Evolutionary conservation across 1,140 invertebrate species (phyloP), one percentile per base, ranked within the genome.

Genomic region (Drosophila paulistorum): DNA sequence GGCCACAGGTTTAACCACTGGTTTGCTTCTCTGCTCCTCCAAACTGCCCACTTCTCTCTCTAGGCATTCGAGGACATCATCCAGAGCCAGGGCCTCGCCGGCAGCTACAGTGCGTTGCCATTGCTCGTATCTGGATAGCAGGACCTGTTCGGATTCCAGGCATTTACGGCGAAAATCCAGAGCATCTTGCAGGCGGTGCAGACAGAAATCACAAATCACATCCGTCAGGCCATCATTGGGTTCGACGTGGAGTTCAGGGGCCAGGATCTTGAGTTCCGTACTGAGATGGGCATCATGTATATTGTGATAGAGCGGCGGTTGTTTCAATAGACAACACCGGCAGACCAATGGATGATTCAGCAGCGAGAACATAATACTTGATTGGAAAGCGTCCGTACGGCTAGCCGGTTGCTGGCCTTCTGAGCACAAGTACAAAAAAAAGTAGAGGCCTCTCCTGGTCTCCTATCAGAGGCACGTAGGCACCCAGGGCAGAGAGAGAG

Each of bases 331-430:
- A 26, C 90, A 91, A 61, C 90, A 91, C 41, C 90, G 90, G 62
- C 90, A 91, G 11, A 89, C 33, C 65, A 71, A 82, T 13, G 60
- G 76, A 35, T 70, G 68, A 61, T 71, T 70, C 54, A 76, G 62
- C 57, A 90, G 77, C 66, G 84, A 76, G 65, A 89, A 84, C 84
- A 90, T 86, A 89, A 77, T 87, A 84, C 74, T 84, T 73, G 20
- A 14, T 60, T 20, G 14, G 39, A 45, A 58, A 57, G 65, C 77
- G 81, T 83, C 77, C 79, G 74, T 60, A 84, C 68, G 60, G 66
- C 62, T 73, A 69, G 65, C 65, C 71, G 77, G 71, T 83, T 77
- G 69, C 59, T 74, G 73, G 80, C 65, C 73, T 68, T 80, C 80
- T 81, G 84, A 84, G 63, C 54, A 10, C 62, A 42, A 84, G 63